Evolutionary conservation across 2,113 vertebrate species (phyloP).

Genomic region (Anolis sagrei): DNA sequence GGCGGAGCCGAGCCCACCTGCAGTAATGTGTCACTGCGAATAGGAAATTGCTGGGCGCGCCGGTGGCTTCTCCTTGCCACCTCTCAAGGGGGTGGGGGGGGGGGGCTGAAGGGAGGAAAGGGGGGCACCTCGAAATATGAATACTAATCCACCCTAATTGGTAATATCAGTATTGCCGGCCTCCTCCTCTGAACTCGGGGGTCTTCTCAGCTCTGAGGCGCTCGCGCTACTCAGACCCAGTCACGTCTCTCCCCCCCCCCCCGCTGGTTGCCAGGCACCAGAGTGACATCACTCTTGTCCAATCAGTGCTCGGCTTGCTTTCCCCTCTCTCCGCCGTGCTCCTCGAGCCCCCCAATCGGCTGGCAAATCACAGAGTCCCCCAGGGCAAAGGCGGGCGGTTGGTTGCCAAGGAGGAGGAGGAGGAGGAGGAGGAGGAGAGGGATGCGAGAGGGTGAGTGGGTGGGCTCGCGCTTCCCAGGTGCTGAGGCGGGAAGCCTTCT

Average conservation of each 20-base stretch:
- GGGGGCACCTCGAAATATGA: too few species aligned
- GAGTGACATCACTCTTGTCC: constrained; percentile 68
- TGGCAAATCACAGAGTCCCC: constrained; percentile 1
- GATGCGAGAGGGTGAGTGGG: too few species aligned
- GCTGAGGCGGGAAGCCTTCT: too few species aligned
- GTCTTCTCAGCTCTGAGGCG: not conserved
- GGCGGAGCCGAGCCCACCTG: too few species aligned
- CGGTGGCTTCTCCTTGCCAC: too few species aligned
- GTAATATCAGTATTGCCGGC: too few species aligned
- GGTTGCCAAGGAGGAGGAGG: not conserved
- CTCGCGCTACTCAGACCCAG: not conserved
- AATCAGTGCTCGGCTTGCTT: constrained; percentile 44
- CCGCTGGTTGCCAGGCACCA: not conserved
- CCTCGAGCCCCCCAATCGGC: not conserved
- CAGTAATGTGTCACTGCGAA: too few species aligned
- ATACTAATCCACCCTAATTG: too few species aligned
- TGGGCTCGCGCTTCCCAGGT: too few species aligned
- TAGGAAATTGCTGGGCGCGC: too few species aligned
- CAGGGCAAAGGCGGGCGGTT: not conserved
- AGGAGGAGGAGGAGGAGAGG: not conserved
- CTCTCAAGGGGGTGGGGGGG: too few species aligned
- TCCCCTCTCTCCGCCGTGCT: not conserved
- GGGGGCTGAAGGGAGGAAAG: too few species aligned
- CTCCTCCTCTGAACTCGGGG: not conserved
- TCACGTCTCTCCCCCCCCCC: not conserved